phyloP scores from a whole-genome alignment of 1,140 invertebrate genomes.

The Ceratina calcarata region DNA sequence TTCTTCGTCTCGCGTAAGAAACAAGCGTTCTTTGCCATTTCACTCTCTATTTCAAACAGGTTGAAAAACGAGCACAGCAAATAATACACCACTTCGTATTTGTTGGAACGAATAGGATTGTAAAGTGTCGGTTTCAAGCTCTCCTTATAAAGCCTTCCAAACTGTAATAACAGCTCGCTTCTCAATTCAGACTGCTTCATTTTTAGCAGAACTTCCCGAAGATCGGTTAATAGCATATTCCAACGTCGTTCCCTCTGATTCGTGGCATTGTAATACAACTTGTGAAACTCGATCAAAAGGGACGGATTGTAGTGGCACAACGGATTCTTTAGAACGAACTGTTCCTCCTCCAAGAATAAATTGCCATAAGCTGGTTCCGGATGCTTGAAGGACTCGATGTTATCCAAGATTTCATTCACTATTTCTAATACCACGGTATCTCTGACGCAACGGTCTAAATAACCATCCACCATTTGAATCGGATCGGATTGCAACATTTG shows the following conservation, averaged over 20 bases:
- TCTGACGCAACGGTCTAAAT: conserved; percentile 49
- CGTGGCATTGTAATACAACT: conserved; percentile 51
- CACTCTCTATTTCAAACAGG: conserved; percentile 60
- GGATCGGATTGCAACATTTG: not conserved
- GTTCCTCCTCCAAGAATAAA: conserved; percentile 54
- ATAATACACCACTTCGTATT: conserved; percentile 45
- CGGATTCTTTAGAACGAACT: conserved; percentile 66
- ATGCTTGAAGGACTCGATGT: not conserved
- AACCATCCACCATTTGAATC: conserved; percentile 36
- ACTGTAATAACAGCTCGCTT: conserved; percentile 27
- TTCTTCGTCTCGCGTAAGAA: not conserved
- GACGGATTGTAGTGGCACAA: conserved; percentile 60
- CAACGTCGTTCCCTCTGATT: conserved; percentile 43
- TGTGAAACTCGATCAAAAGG: conserved; percentile 61
- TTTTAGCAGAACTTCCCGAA: conserved; percentile 60
- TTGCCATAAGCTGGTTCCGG: conserved; percentile 42
- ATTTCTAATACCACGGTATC: conserved; percentile 50
- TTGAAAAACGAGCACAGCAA: conserved; percentile 61
- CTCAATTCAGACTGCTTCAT: conserved; percentile 47
- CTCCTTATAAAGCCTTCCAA: conserved; percentile 53
- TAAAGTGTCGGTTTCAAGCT: conserved; percentile 42
- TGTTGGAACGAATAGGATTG: not conserved
- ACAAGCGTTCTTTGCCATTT: conserved; percentile 6
- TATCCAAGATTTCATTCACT: conserved; percentile 45
- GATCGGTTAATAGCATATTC: conserved; percentile 64